These are phyloP conservation scores for Hirtodrosophila trivittata DNA, from an alignment of 2,888 invertebrate genomes.

Conservation along the genomic window DNA sequence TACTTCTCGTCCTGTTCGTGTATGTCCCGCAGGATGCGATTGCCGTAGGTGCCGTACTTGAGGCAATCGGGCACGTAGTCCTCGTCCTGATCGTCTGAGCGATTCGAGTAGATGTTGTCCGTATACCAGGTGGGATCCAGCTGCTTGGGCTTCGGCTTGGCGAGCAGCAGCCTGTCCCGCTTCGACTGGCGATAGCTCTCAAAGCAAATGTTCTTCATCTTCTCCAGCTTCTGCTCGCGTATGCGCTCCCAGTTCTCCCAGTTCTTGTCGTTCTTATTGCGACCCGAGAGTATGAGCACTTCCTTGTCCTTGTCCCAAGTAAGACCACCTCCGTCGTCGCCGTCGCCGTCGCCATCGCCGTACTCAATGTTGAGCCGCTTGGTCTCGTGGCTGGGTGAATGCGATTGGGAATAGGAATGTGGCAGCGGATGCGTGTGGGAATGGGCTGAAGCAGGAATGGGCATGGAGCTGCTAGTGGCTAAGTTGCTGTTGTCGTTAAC, in stretches of 20 bases:
- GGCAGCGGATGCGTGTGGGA: conserved; percentile 20
- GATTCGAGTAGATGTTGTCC: conserved; percentile 84
- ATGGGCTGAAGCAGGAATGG: conserved; percentile 9
- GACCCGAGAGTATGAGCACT: conserved; percentile 66
- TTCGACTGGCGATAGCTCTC: conserved; percentile 84
- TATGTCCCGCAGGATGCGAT: conserved; percentile 80
- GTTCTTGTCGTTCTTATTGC: conserved; percentile 83
- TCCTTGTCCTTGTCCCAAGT: conserved; percentile 67
- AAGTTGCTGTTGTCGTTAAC: conserved; percentile 80
- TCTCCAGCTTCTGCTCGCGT: conserved; percentile 83
- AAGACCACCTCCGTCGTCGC: conserved; percentile 44
- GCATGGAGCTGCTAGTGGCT: conserved; percentile 56
- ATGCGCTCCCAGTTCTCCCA: conserved; percentile 84
- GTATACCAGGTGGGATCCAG: conserved; percentile 84
- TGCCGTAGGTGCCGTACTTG: conserved; percentile 79
- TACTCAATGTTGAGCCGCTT: conserved; percentile 77
- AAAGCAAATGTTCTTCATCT: conserved; percentile 84
- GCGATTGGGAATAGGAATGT: conserved; percentile 2
- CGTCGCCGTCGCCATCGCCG: conserved; percentile 54
- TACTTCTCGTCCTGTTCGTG: conserved; percentile 81
- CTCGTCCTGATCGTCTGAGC: conserved; percentile 83
- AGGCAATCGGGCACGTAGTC: conserved; percentile 83
- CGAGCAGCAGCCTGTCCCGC: conserved; percentile 79
- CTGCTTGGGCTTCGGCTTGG: conserved; percentile 82
- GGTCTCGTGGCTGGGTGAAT: conserved; percentile 55